Evolutionary conservation across 2,888 invertebrate genomes (phyloP).

Genomic region (Dynastes maya): DNA sequence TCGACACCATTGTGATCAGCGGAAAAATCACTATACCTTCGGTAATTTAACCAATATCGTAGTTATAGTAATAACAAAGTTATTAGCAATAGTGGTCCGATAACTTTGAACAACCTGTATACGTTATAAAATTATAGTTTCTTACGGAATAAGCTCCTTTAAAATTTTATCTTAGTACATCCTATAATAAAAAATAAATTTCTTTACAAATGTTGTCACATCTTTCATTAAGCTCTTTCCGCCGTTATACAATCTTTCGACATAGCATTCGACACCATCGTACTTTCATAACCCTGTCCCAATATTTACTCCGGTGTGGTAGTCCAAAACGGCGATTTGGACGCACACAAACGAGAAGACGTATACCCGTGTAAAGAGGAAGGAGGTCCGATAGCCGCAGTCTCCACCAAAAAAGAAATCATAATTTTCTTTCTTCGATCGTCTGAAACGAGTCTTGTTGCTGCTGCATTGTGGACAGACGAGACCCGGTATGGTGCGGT

Average conservation of each 20-base stretch:
- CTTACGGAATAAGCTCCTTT: too few relatives aligned
- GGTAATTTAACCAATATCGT: too few relatives aligned
- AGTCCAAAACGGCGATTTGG: conserved; percentile 34
- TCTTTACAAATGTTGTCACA: too few relatives aligned
- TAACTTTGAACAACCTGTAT: too few relatives aligned
- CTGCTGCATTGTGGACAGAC: background rate
- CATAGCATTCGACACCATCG: conserved; percentile 9
- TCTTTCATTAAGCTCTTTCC: conserved; percentile 18
- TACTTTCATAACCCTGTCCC: conserved; percentile 41
- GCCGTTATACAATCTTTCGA: conserved; percentile 15
- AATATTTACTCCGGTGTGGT: conserved; percentile 44
- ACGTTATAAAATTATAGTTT: too few relatives aligned
- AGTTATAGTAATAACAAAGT: too few relatives aligned
- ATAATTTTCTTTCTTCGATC: conserved; percentile 32
- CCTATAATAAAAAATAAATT: too few relatives aligned
- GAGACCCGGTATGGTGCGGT: conserved; percentile 8
- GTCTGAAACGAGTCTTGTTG: conserved; percentile 33
- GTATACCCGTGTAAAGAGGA: conserved; percentile 15
- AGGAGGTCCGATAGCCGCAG: conserved; percentile 18
- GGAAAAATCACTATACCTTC: too few relatives aligned
- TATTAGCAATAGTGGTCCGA: too few relatives aligned
- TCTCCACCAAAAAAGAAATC: conserved; percentile 35
- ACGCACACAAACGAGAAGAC: background rate
- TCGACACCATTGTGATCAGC: too few relatives aligned
- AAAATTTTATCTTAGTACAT: too few relatives aligned